Percentiles rank a stretch among this genome's conserved stretches.
These are phyloP conservation scores for Microplitis deprimator DNA, from an alignment of 2,888 invertebrate genomes.

Conservation along the genomic window DNA sequence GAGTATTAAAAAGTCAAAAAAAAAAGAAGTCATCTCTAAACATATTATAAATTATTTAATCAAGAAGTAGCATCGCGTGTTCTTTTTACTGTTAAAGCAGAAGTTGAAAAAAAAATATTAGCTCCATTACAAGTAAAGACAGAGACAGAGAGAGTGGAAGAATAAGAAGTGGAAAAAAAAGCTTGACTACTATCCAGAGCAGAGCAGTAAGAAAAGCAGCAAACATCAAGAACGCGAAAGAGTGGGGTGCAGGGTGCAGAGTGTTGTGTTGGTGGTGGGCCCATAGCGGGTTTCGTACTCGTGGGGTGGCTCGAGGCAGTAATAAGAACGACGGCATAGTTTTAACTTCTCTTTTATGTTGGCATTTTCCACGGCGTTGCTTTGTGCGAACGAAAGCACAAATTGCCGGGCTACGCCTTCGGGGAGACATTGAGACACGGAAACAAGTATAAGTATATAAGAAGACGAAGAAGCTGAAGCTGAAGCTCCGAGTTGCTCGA, in stretches of 20 bases:
- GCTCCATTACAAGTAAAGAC: conserved; percentile 60
- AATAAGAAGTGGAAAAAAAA: conserved; percentile 42
- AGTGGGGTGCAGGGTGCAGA: conserved; percentile 34
- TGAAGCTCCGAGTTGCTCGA: conserved; percentile 1
- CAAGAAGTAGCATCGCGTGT: conserved; percentile 55
- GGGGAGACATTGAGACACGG: conserved; percentile 71
- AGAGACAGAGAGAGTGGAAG: conserved; percentile 4
- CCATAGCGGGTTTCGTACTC: conserved; percentile 38
- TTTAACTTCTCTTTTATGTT: conserved; percentile 71
- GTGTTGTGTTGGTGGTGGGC: conserved; percentile 38
- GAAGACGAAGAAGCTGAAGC: conserved; percentile 19
- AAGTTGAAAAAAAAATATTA: conserved; percentile 67
- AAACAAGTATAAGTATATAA: conserved; percentile 38
- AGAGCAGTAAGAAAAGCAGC: conserved; percentile 19
- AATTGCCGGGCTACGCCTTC: conserved; percentile 68
- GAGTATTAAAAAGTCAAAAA: conserved; percentile 24
- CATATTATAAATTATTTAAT: conserved; percentile 70
- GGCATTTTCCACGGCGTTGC: conserved; percentile 66
- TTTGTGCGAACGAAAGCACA: conserved; percentile 71
- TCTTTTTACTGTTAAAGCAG: conserved; percentile 18
- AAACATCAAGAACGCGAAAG: conserved; percentile 31
- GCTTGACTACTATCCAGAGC: conserved; percentile 11
- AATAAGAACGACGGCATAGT: conserved; percentile 72
- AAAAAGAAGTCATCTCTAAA: conserved; percentile 20
- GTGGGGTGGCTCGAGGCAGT: conserved; percentile 68